phyloP scores from a whole-genome alignment of 2,888 invertebrate species.

The Cantharis rustica region DNA sequence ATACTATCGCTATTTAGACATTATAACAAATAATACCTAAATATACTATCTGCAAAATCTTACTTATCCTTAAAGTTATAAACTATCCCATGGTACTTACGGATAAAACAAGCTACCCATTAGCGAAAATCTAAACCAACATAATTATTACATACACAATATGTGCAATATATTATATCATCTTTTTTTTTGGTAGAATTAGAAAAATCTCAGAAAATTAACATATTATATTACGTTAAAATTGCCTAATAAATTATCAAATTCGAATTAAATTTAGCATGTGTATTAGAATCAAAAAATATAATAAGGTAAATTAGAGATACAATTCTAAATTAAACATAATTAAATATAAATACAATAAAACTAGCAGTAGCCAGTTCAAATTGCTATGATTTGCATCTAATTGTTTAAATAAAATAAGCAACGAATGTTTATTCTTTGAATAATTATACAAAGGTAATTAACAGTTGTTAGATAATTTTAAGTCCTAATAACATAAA shows the following conservation, averaged over 20 bases:
- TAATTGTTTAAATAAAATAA: neutral
- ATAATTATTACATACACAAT: too few relatives aligned
- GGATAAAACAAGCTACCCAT: too few relatives aligned
- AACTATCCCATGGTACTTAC: too few relatives aligned
- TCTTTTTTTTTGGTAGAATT: too few relatives aligned
- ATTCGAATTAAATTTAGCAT: neutral
- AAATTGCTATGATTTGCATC: neutral
- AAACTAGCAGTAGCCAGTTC: neutral
- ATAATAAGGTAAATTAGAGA: neutral
- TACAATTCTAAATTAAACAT: neutral
- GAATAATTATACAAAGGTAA: neutral
- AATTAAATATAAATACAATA: neutral
- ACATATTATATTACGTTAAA: neutral
- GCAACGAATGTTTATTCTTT: neutral
- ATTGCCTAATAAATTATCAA: neutral
- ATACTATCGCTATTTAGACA: too few relatives aligned
- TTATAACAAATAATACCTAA: too few relatives aligned
- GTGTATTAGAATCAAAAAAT: neutral
- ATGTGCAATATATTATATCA: too few relatives aligned
- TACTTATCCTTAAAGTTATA: too few relatives aligned
- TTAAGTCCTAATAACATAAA: neutral
- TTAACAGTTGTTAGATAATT: neutral
- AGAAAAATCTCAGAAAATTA: neutral
- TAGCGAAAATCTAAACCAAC: too few relatives aligned
- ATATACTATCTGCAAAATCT: too few relatives aligned